Evolutionary conservation across 2,888 invertebrate genomes (phyloP).

Genomic region (Apotomis capreana): DNA sequence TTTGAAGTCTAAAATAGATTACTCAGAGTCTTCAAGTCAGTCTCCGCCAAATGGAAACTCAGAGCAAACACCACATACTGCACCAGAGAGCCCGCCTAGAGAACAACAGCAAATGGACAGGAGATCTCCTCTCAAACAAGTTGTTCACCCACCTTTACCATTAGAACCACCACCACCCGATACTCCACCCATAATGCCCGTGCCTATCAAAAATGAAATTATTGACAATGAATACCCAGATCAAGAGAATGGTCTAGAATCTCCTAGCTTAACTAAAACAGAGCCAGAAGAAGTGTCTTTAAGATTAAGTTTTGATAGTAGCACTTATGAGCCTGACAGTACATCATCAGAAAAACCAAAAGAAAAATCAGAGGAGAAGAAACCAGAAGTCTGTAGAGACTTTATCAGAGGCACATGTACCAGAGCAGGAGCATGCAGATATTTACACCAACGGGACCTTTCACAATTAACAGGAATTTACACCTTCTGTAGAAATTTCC

Average conservation of each 20-base stretch:
- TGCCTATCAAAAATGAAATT: conserved; percentile 56
- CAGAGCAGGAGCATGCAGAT: conserved; percentile 57
- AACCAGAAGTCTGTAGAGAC: conserved; percentile 60
- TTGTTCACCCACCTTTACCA: conserved; percentile 58
- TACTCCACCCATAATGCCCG: conserved; percentile 44
- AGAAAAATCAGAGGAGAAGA: conserved; percentile 7
- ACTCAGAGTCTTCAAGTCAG: conserved; percentile 47
- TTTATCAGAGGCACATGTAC: conserved; percentile 65
- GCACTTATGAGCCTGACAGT: conserved; percentile 17
- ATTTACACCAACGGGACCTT: conserved; percentile 60
- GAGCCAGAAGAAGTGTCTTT: conserved; percentile 14
- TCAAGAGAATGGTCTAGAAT: conserved; percentile 31
- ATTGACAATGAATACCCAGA: conserved; percentile 52
- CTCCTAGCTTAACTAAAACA: conserved; percentile 16
- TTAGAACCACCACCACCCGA: conserved; percentile 60
- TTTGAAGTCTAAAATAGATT: conserved; percentile 59
- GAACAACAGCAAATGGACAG: conserved; percentile 10
- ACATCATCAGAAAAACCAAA: conserved; percentile 13
- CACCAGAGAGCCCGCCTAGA: conserved; percentile 14
- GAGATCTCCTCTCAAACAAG: conserved; percentile 24
- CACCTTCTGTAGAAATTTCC: conserved; percentile 68
- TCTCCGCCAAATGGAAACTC: conserved; percentile 34
- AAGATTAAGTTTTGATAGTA: conserved; percentile 19
- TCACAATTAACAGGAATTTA: conserved; percentile 61
- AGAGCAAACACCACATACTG: conserved; percentile 9